Evolutionary conservation across 2,797 vertebrate genomes (phyloP), one percentile per base, ranked within the genome.

Genomic region (Psittacula echo): DNA sequence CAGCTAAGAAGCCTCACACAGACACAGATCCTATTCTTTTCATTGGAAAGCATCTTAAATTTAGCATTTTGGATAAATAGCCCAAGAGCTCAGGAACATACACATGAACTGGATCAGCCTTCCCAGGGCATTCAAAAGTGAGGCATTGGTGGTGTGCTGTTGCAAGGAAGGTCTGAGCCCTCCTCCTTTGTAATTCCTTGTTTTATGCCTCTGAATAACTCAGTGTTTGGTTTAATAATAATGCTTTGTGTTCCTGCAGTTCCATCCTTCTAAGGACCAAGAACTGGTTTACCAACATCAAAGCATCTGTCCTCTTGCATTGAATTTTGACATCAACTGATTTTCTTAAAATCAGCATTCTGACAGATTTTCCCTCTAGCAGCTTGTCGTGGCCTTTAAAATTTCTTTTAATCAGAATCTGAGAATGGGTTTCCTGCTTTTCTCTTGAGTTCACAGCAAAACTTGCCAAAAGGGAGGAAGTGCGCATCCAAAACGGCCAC

Each of bases 291-390:
- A 67, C 78, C 54, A 78, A 67, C 73, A 87, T 86, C 66, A 90
- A 92, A 93, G 34, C 20, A 47, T 75, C 41, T 76, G 50, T 73
- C 70, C 44, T 78, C 60, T 73, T 53, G n/a, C 65, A 53, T 0
- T 73, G 81, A 86, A 89, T 91, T 92, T 87, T 76, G 70, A 74
- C 66, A 56, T 62, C 10, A 19, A 60, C n/a, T 29, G 41, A 54
- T 85, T 75, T 94, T 82, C 37, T 85, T 78, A 84, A 95, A 95
- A 92, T 60, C 72, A 71, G 17, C 53, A 51, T 92, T 85, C 53
- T 78, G 66, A 81, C 9, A 44, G 73, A 42, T 95, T 83, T 89
- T 74, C 47, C 86, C 81, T 91, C 73, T 22, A 76, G 81, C 56
- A 85, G 20, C 58, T 85, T 76, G 19, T 66, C 26, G 50, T 85